phyloP scores from a whole-genome alignment of 2,888 invertebrate species.

The Nebria brevicollis region DNA sequence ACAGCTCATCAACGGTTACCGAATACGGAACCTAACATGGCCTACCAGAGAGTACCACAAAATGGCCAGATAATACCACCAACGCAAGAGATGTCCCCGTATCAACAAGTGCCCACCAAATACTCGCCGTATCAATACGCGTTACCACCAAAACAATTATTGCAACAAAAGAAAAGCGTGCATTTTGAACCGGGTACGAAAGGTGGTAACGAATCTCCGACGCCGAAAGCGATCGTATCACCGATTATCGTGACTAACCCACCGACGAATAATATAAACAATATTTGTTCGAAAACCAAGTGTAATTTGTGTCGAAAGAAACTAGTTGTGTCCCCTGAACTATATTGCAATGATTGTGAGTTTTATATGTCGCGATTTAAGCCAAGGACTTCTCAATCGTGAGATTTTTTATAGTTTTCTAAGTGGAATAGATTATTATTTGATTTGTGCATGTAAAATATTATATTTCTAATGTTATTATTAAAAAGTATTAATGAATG shows the following conservation, averaged over 20 bases:
- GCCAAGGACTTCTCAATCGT: slow-evolving; percentile 66
- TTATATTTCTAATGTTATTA: slow-evolving; percentile 37
- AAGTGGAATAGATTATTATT: slow-evolving; percentile 43
- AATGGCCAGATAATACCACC: slow-evolving; percentile 24
- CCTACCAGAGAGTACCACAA: slow-evolving; percentile 44
- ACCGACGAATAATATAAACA: slow-evolving; percentile 57
- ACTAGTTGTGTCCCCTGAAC: slow-evolving; percentile 77
- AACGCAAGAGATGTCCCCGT: slow-evolving; percentile 59
- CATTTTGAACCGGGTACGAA: slow-evolving; percentile 80
- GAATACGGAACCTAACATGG: slow-evolving; percentile 45
- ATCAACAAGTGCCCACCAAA: slow-evolving; percentile 62
- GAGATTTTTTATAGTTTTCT: slow-evolving; percentile 6
- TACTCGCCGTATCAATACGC: slow-evolving; percentile 73
- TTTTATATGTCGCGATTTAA: slow-evolving; percentile 90
- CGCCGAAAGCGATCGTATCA: slow-evolving; percentile 59
- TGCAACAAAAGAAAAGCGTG: slow-evolving; percentile 75
- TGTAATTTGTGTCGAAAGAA: slow-evolving; percentile 92
- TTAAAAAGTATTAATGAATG: slow-evolving; percentile 40
- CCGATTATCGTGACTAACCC: slow-evolving; percentile 60
- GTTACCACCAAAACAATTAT: slow-evolving; percentile 68
- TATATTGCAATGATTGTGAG: slow-evolving; percentile 91
- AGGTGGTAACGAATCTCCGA: slow-evolving; percentile 68
- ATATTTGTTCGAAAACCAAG: slow-evolving; percentile 68
- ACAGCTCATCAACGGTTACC: slow-evolving; percentile 56
- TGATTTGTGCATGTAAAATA: slow-evolving; percentile 51